Percentiles rank a stretch among this genome's conserved stretches.
These are phyloP conservation scores for Clanis bilineata DNA, from an alignment of 2,888 invertebrate genomes.

Conservation along the genomic window DNA sequence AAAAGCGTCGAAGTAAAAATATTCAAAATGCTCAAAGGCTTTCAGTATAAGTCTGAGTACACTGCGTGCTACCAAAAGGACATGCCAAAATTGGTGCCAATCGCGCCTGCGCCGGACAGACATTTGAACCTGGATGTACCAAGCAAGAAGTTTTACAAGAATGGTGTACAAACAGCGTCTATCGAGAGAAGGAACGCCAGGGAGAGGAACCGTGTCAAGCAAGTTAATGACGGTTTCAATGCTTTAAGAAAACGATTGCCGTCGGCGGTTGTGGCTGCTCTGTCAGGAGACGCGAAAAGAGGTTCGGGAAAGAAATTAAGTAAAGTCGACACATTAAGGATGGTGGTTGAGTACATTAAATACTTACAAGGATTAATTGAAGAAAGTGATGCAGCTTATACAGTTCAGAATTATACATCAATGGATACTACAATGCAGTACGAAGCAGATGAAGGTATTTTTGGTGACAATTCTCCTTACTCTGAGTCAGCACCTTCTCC, in stretches of 20 bases:
- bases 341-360: conserved; percentile 95
- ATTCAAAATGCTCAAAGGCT: conserved; percentile 53
- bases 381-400: conserved; percentile 83
- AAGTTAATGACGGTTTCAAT: conserved; percentile 96
- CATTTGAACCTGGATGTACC: conserved; percentile 50
- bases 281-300: conserved; percentile 84
- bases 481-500: conserved; percentile 84
- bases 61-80: conserved; percentile 40
- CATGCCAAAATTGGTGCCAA: conserved; percentile 65
- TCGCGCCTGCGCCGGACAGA: conserved; percentile 79
- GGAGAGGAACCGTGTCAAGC: conserved; percentile 96
- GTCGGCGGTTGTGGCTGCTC: conserved; percentile 87
- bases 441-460: conserved; percentile 68
- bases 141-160: conserved; percentile 84
- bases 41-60: conserved; percentile 43
- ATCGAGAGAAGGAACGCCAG: conserved; percentile 96
- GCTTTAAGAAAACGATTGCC: conserved; percentile 93
- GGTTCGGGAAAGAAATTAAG: conserved; percentile 92
- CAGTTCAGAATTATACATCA: conserved; percentile 41
- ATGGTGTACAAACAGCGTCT: conserved; percentile 88
- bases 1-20: conserved; percentile 19
- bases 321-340: conserved; percentile 94
- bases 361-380: conserved; percentile 89
- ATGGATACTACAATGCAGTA: conserved; percentile 37
- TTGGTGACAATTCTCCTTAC: conserved; percentile 64